Conservation (phyloP, 1,140 invertebrate species). For the Melanaphis sacchari region DNA sequence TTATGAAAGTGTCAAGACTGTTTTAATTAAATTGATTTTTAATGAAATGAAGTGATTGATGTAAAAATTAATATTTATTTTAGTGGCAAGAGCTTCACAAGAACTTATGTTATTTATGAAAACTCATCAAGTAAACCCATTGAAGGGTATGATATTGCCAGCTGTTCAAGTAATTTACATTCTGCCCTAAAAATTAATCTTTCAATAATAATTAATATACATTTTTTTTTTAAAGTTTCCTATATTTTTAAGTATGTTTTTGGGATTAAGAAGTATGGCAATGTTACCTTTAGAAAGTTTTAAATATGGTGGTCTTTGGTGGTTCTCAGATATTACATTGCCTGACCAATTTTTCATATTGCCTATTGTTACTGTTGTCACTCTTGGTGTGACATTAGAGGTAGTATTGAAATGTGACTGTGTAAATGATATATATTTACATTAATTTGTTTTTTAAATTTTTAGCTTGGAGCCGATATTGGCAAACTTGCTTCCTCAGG, state of each 20-base stretch:
- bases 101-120: constrained; percentile 84
- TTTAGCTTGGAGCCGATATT: constrained; percentile 78
- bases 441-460: constrained; percentile 54
- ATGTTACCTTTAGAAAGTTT: constrained; percentile 87
- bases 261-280: constrained; percentile 84
- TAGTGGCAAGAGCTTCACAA: constrained; percentile 73
- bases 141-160: constrained; percentile 82
- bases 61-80: constrained; percentile 58
- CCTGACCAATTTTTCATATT: constrained; percentile 89
- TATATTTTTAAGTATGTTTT: constrained; percentile 90
- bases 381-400: constrained; percentile 82
- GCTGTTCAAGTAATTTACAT: constrained; percentile 73
- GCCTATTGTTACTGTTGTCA: constrained; percentile 83
- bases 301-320: constrained; percentile 85
- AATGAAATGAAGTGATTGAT: not conserved
- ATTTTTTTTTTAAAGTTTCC: constrained; percentile 71
- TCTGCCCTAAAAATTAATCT: constrained; percentile 1
- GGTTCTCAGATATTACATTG: constrained; percentile 92
- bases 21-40: not conserved
- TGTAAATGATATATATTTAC: not conserved
- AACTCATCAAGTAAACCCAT: constrained; percentile 78
- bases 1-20: not conserved
- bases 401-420: constrained; percentile 63
- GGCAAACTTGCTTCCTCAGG: constrained; percentile 71
- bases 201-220: constrained; percentile 34